Evolutionary conservation across 2,888 invertebrate genomes (phyloP), one percentile per base, ranked within the genome.

Genomic region (Pachycephus smyrnensis): DNA sequence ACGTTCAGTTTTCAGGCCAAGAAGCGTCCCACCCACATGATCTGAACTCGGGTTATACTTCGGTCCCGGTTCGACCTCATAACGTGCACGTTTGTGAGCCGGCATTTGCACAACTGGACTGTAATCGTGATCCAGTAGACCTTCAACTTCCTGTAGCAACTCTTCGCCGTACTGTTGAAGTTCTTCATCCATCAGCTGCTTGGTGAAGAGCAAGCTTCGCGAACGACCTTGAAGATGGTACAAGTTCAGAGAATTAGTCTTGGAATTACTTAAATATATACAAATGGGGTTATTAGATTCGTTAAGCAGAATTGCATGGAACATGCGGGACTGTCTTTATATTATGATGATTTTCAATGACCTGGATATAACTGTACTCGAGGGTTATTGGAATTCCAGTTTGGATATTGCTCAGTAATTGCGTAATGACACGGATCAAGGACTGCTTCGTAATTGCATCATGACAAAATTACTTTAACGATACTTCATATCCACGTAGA

Each of bases 121-220:
- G 86, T 90, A 90, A 80, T 91, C 91, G 80, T 91, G 91, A 80
- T 91, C 91, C 79, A 91, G 76, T 11, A 91, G 82, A 9, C 90
- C 90, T 79, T 90, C 90, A 15, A 90, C 87, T 75, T 91, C 90
- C 75, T 90, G 90, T 79, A 91, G 81, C 55, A 90, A 80, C 55
- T 91, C 90, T 76, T 90, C 90, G 81, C 89, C 86, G 80, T 85
- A 91, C 82, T 88, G 91, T 79, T 89, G 89, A 78, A 89, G 83
- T 76, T 91, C 91, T 69, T 90, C 89, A 77, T 90, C 88, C 82
- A 88, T 83, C 37, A 90, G 79, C 77, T 90, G 88, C 40, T 89
- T 89, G 55, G 91, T 90, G 78, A 89, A 90, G 3, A 92, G 84
- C 32, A 92, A 83, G 36, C 88, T 90, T 81, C 92, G 86, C 30